Base-by-base conservation (phyloP, 2,888 invertebrate species). In the Lacanobia wlatinum region DNA sequence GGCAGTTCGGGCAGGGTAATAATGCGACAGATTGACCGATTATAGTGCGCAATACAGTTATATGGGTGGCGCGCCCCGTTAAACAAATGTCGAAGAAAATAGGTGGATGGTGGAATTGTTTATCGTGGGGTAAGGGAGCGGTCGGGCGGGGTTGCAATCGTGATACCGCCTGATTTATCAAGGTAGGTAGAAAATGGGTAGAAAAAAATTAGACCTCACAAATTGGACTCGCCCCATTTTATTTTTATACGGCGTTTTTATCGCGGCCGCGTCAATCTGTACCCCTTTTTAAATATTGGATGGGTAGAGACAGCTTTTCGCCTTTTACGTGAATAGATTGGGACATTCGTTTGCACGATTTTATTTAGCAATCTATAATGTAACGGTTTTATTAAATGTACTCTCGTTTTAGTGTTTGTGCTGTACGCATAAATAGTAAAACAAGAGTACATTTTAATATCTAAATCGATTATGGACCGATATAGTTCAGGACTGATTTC, bases 31-130 rank as follows among this genome's bases (percentile, higher is more conserved):
- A 91, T 90, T 90, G 91, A 90, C 87, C 88, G 90, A 92, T 93
- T 92, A 93, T 90, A 91, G 92, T 89, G 90, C 84, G 73, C 84
- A 90, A 92, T 92, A 91, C 91, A 91, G 89, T 89, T 92, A 90
- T 93, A 92, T 86, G 84, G 87, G 89, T 88, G 92, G 86, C 94
- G 92, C 94, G 90, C 95, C 95, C 93, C 85, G 88, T 90, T 90
- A 80, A 87, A 90, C 91, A 92, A 94, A 94, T 93, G 93, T 89
- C 90, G 90, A 92, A 91, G 93, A 91, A 91, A 92, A 91, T 92
- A 89, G 92, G 91, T 85, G 83, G 88, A 84, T 75, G 87, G 84
- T 77, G 73, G 87, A 87, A 84, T 88, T 90, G 91, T 94, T 94
- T 94, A 93, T 92, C 84, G 88, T 83, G 83, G 63, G 69, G 34